Percentiles rank a stretch among this genome's conserved stretches.
phyloP scores from a whole-genome alignment of 2,888 invertebrate species.

The Eupithecia exiguata region DNA sequence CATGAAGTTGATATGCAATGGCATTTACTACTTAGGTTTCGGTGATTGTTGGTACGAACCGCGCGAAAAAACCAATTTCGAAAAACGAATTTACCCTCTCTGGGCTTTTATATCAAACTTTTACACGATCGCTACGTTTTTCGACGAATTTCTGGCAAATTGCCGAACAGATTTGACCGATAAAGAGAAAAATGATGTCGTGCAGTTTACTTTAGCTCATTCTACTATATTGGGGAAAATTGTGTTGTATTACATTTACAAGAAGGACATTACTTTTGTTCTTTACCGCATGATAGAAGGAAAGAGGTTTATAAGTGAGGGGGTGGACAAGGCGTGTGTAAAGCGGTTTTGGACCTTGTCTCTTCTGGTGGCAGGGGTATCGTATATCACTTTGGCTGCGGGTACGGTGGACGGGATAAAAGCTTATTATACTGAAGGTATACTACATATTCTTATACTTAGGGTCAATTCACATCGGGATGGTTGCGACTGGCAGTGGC shows the following conservation, averaged over 20 bases:
- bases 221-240: slow-evolving; percentile 55
- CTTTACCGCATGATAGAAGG: slow-evolving; percentile 59
- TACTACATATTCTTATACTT: slow-evolving; percentile 4
- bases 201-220: slow-evolving; percentile 58
- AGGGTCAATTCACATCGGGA: neutral
- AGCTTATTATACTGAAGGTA: slow-evolving; percentile 58
- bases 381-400: slow-evolving; percentile 48
- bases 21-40: slow-evolving; percentile 56
- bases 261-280: slow-evolving; percentile 49
- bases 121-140: slow-evolving; percentile 48
- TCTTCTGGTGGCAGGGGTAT: slow-evolving; percentile 34
- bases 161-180: slow-evolving; percentile 53
- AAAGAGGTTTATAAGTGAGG: slow-evolving; percentile 42
- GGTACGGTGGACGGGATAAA: slow-evolving; percentile 51
- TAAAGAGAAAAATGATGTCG: slow-evolving; percentile 58
- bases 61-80: slow-evolving; percentile 8
- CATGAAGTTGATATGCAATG: slow-evolving; percentile 53
- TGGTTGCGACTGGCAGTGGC: neutral
- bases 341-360: slow-evolving; percentile 50
- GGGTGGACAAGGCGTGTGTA: slow-evolving; percentile 54
- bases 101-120: slow-evolving; percentile 55
- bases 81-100: slow-evolving; percentile 47
- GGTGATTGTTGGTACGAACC: slow-evolving; percentile 62
- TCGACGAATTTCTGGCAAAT: slow-evolving; percentile 54
- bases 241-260: slow-evolving; percentile 52